Evolutionary conservation across 1,140 invertebrate genomes (phyloP).

Genomic region (Phenacoccus solenopsis): DNA sequence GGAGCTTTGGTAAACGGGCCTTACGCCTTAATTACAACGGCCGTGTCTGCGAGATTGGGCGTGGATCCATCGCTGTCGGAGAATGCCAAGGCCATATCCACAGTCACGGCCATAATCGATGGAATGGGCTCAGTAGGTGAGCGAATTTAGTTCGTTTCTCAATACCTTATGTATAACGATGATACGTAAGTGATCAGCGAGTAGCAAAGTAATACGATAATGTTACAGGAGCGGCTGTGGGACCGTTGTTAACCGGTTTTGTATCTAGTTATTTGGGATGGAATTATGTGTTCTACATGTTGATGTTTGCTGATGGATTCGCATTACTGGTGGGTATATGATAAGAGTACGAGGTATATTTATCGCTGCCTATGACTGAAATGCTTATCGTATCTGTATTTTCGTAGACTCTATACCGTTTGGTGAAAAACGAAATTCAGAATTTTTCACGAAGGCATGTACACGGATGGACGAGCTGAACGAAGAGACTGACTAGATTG

Average conservation of each 20-base stretch:
- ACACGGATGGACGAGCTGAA: neutral
- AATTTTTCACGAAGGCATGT: neutral
- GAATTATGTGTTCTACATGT: constrained; percentile 84
- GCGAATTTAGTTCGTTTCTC: neutral
- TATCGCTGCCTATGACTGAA: neutral
- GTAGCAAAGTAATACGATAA: neutral
- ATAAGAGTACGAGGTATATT: neutral
- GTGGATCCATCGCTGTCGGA: constrained; percentile 71
- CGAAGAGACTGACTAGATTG: no score
- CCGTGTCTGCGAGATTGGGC: constrained; percentile 86
- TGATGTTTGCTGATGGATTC: constrained; percentile 67
- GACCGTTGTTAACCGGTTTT: constrained; percentile 77
- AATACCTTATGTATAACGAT: neutral
- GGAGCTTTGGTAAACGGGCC: constrained; percentile 87
- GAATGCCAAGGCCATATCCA: constrained; percentile 80
- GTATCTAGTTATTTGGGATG: constrained; percentile 54
- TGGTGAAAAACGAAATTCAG: neutral
- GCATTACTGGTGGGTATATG: constrained; percentile 50
- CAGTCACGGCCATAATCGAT: constrained; percentile 93
- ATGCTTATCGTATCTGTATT: neutral
- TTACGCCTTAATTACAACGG: constrained; percentile 90
- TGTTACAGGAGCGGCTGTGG: constrained; percentile 65
- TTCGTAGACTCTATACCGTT: neutral
- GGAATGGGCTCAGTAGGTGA: constrained; percentile 83
- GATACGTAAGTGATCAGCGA: neutral